A percentile compares a stretch with the other conserved stretches of the same genome.
phyloP scores from a whole-genome alignment of 2,797 vertebrate genomes.

The Phalloptychus januarius region DNA sequence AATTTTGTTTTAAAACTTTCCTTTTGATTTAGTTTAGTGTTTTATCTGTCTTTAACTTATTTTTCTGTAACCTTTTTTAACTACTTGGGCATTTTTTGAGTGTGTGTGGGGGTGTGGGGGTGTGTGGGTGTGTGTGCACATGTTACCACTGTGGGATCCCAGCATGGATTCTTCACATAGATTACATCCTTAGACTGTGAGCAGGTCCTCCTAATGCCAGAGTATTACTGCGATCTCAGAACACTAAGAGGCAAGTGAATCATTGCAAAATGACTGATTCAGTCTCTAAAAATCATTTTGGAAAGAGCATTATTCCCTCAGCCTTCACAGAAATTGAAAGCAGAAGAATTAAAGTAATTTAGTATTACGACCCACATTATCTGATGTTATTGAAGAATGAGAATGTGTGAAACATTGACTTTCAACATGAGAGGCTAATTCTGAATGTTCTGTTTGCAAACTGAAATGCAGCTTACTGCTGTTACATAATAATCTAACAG shows the following conservation, averaged over 20 bases:
- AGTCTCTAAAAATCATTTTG: not conserved
- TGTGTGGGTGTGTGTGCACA: too few species aligned
- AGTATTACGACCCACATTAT: not conserved
- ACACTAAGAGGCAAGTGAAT: not conserved
- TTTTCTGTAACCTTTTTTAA: constrained; percentile 1
- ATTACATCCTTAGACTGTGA: not conserved
- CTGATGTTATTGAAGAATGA: not conserved
- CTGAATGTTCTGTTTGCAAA: not conserved
- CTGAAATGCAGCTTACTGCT: not conserved
- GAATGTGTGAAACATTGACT: not conserved
- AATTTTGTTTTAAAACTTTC: too few species aligned
- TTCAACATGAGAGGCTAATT: not conserved
- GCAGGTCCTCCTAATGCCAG: not conserved
- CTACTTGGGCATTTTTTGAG: not conserved
- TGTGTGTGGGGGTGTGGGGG: too few species aligned
- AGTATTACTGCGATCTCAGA: not conserved
- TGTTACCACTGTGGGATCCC: not conserved
- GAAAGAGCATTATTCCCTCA: not conserved
- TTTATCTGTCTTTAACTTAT: too few species aligned
- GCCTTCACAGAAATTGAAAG: not conserved
- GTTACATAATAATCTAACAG: not conserved
- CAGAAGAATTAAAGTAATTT: not conserved
- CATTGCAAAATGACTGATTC: not conserved
- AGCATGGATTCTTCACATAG: not conserved
- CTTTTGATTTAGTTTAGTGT: too few species aligned